Evolutionary conservation across 2,113 vertebrate genomes (phyloP), one percentile per base, ranked within the genome.

Genomic region (Rhea americana): DNA sequence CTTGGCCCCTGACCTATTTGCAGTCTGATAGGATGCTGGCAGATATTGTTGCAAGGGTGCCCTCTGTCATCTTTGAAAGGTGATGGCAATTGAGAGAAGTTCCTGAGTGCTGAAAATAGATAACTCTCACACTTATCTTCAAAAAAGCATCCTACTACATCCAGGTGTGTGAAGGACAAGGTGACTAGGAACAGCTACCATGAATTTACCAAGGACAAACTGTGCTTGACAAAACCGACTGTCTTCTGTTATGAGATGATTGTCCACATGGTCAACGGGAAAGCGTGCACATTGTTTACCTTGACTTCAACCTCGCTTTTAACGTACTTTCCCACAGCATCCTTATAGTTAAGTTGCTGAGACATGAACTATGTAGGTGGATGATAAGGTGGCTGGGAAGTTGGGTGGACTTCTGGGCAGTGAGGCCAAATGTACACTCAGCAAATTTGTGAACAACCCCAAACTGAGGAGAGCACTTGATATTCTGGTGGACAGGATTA

Each of bases 221-320:
- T 59, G 37, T 22, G 70, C 37, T 24, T 61, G 73, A 48, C 25
- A 43, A 4, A 4, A 53, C 20, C 37, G 37, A 17, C 37, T 65
- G 21, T 15, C 48, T 83, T 45, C 50, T 75, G 5, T 48, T 48
- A 48, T 43, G n/a, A 86, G 32, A 41, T n/a, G 11, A 48, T 74
- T 13, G 53, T 18, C 37, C 70, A 14, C 0, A 0, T 45, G 22
- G 11, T 5, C 10, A 59, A 78, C 9, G 6, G 3, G 7, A 68
- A 11, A 53, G 11, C 45, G 9, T n/a, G 7, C 3, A 2, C 62
- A 4, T 68, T 53, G 17, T 62, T 71, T 79, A 70, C 11, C 8
- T 65, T 79, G 13, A 74, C 18, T 35, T 71, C 58, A 76, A 45
- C 4, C 26, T 39, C 53, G 6, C 9, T 78, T 22, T 48, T 65